phyloP scores from a whole-genome alignment of 2,888 invertebrate species.

The Amiota communis region DNA sequence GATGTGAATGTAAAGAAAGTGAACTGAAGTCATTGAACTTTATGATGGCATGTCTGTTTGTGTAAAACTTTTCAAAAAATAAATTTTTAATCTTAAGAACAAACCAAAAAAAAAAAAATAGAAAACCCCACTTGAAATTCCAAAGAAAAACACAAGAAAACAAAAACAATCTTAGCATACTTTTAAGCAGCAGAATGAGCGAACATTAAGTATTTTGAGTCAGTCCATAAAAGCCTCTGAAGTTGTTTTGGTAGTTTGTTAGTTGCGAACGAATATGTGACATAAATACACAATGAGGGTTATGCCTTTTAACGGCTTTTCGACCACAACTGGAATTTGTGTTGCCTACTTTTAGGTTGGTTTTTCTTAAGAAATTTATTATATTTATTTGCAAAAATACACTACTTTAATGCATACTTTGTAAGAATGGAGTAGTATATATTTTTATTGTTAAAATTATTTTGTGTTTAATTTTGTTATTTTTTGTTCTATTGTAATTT shows the following conservation, averaged over 20 bases:
- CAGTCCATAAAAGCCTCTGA: no score
- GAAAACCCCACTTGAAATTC: neutral
- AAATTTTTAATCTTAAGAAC: no score
- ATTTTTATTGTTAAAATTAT: neutral
- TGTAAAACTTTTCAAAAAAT: no score
- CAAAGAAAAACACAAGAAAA: neutral
- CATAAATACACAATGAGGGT: no score
- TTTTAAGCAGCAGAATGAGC: neutral
- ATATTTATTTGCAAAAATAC: slow-evolving; percentile 33
- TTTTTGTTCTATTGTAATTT: slow-evolving; percentile 28
- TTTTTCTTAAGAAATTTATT: slow-evolving; percentile 30
- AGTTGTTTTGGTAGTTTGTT: no score
- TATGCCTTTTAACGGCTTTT: neutral
- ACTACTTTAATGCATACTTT: neutral
- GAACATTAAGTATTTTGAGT: no score
- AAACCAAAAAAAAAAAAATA: neutral
- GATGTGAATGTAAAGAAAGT: no score
- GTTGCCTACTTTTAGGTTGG: slow-evolving; percentile 31
- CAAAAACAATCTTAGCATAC: slow-evolving; percentile 4
- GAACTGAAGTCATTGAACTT: neutral
- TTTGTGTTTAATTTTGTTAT: neutral
- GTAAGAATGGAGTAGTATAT: slow-evolving; percentile 36
- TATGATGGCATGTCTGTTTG: no score
- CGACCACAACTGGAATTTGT: neutral
- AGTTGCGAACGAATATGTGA: no score